Conservation (phyloP, 2,888 invertebrate species). For the Andrena bicolor region DNA sequence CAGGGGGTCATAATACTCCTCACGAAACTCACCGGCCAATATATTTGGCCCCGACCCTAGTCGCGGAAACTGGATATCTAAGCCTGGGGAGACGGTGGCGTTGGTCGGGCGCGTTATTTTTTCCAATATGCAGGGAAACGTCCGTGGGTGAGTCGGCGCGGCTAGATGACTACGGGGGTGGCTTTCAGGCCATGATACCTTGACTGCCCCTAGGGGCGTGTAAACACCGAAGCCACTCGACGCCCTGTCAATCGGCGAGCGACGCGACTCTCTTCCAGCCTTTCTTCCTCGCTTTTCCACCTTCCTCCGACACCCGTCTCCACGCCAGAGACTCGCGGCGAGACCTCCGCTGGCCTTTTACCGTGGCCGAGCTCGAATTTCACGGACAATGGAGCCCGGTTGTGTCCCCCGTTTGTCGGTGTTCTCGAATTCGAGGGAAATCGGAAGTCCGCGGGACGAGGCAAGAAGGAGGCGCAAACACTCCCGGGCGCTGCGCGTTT, state of each 20-base stretch:
- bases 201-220: conserved; percentile 78
- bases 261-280: conserved; percentile 58
- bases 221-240: conserved; percentile 80
- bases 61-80: conserved; percentile 62
- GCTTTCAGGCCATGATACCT: conserved; percentile 73
- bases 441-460: conserved; percentile 33
- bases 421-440: conserved; percentile 43
- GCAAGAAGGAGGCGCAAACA: conserved; percentile 37
- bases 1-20: no score
- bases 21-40: no score
- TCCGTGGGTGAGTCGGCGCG: conserved; percentile 49
- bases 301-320: not conserved
- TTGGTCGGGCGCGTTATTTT: conserved; percentile 77
- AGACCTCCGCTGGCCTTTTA: conserved; percentile 34
- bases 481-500: conserved; percentile 21
- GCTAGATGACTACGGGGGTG: conserved; percentile 67
- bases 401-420: conserved; percentile 21
- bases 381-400: conserved; percentile 61
- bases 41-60: no score
- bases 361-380: conserved; percentile 60
- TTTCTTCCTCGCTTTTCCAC: conserved; percentile 18
- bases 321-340: not conserved
- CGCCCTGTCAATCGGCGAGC: conserved; percentile 77
- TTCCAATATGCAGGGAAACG: conserved; percentile 77
- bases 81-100: conserved; percentile 15